Percentiles rank a stretch among this genome's conserved stretches.
These are phyloP conservation scores for Pseudotriccus pelzelni DNA, from an alignment of 2,797 vertebrate species.

Conservation along the genomic window DNA sequence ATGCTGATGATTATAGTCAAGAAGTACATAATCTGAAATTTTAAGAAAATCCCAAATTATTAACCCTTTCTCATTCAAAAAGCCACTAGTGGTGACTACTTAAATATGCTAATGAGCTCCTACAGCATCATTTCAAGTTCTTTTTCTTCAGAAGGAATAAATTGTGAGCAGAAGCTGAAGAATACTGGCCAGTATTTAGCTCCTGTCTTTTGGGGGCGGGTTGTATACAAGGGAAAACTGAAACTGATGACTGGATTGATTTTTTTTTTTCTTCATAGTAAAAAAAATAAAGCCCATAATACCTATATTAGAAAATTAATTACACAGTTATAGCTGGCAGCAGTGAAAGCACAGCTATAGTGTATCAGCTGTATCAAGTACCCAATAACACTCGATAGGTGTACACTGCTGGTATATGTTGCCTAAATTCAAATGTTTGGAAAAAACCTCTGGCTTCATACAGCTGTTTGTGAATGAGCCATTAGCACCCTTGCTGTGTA, in stretches of 20 bases:
- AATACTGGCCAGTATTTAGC: neutral
- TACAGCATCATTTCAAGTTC: neutral
- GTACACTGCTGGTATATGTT: neutral
- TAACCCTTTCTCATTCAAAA: neutral
- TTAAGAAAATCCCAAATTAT: neutral
- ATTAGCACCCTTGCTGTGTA: neutral
- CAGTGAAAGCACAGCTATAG: neutral
- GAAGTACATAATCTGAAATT: neutral
- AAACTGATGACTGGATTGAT: neutral
- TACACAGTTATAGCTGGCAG: neutral
- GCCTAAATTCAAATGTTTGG: neutral
- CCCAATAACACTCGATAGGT: rapidly evolving
- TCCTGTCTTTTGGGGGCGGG: neutral
- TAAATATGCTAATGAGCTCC: neutral
- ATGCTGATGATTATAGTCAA: neutral
- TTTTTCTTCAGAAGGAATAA: neutral
- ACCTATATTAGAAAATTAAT: neutral
- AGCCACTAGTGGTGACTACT: neutral
- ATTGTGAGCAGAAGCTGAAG: neutral
- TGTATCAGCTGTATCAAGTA: neutral
- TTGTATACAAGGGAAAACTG: neutral
- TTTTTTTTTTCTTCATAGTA: neutral
- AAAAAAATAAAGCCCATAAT: neutral
- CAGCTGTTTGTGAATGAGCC: neutral
- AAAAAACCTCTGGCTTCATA: neutral